Base-by-base conservation (phyloP, 2,797 vertebrate species). In the Florisuga fusca region DNA sequence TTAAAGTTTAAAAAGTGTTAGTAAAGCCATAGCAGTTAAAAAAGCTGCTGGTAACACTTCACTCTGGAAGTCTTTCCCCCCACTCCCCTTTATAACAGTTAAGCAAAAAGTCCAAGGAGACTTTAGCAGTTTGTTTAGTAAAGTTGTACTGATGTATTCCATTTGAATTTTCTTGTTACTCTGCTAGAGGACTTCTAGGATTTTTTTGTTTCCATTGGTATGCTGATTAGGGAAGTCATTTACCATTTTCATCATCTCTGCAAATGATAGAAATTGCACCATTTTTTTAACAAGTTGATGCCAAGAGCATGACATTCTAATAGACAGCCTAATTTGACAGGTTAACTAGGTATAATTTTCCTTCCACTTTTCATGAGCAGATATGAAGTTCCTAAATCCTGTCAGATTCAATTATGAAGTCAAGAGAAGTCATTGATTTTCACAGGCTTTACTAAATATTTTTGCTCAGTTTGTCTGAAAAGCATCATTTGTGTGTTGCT, bases 371-470 rank as follows among this genome's bases (percentile, higher is more conserved):
- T 87, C 19, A 12, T 57, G 45, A 90, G 71, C 45, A 38, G 71
- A 92, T 89, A 12, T 33, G 50, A 96, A 93, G 45, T 84, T 89
- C 75, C 36, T 90, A 62, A 82, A 84, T 75, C 50, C 77, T 89
- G 48, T 85, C 89, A 94, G 55, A 87, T 79, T 78, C 57, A 76
- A 21, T 87, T 87, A 38, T 66, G 46, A 82, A 84, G 25, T 86
- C 51, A 93, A 4, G 33, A 62, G 66, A 88, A 94, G 64, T 41
- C 61, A 84, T 14, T 66, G 43, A 84, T 84, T 82, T 86, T 89
- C 33, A 25, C 19, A 33, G 34, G 18, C 73, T 93, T 90, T 86
- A 83, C 31, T 85, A 31, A 33, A 80, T 76, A 80, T 17, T 36
- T 67, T 19, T 83, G 75, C 76, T 95, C 48, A 41, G 11, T 53